Evolutionary conservation across 2,888 invertebrate genomes (phyloP), one percentile per base, ranked within the genome.

Genomic region (Limnephilus lunatus): DNA sequence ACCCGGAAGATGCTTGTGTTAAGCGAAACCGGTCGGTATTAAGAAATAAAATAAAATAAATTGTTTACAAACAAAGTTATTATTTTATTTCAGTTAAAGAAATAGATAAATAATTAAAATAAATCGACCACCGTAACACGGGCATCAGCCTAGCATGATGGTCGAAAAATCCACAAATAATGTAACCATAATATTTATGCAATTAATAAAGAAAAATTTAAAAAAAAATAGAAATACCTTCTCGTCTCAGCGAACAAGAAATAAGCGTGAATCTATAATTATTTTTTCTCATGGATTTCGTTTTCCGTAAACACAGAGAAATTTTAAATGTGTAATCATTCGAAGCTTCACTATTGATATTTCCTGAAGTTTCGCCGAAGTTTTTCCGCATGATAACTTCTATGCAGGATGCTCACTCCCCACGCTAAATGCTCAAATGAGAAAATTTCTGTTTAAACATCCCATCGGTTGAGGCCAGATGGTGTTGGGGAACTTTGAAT

Each of bases 401-500:
- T 19, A 89, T 89, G 80, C 81, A 35, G 88, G 35, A 89, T 89
- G 80, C 32, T 32, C 80, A 32, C 68, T 89, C 80, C 39, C 35
- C 80, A 25, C 68, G 88, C 81, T 89, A 89, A 89, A 89, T 89
- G 88, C 80, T 80, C 88, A 89, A 89, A 89, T 89, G 88, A 89
- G 88, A 89, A 91, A 91, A 88, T 87, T 87, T 91, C 87, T 91
- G 87, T 88, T 91, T 91, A 91, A 91, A 91, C 91, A 91, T 91
- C 85, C 87, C 91, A 91, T 91, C 82, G 89, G 91, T 91, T 30
- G 89, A 68, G 35, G 88, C 92, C 92, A 92, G 92, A 86, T 92
- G 92, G 91, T 88, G 90, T 89, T 92, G 68, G 88, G 81, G 9
- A 92, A 92, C 82, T 92, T 92, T 92, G 88, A 92, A 92, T 92